Conservation (phyloP, 2,113 vertebrate genomes). For the Nothocercus julius region DNA sequence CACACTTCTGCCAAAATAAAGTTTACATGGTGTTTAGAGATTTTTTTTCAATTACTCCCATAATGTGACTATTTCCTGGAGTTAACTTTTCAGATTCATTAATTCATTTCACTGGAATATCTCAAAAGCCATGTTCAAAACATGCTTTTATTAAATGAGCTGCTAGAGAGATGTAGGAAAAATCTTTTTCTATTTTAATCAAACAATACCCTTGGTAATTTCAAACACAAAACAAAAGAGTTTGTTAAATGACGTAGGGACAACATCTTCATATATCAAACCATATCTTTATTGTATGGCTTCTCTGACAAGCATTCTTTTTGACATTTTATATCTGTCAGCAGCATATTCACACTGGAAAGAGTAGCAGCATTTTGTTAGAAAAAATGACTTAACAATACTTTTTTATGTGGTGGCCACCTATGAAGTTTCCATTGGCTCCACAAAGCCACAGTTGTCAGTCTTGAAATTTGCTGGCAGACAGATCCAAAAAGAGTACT, state of each 20-base stretch:
- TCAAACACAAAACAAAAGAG: neutral
- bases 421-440: neutral
- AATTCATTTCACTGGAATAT: neutral
- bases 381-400: neutral
- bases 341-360: neutral
- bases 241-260: neutral
- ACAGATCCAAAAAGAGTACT: neutral
- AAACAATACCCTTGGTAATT: neutral
- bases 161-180: neutral
- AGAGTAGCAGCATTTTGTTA: neutral
- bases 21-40: neutral
- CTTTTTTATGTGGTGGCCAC: neutral
- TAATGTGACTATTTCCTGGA: neutral
- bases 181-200: neutral
- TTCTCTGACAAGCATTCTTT: neutral
- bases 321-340: neutral
- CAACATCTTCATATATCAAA: neutral
- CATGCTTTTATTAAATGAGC: neutral
- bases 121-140: neutral
- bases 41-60: neutral
- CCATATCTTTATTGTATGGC: fast-evolving
- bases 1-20: neutral
- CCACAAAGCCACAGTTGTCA: neutral
- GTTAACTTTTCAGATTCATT: neutral
- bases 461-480: neutral